These are phyloP conservation scores for Andrena minutula DNA, from an alignment of 2,888 invertebrate genomes.

Conservation along the genomic window DNA sequence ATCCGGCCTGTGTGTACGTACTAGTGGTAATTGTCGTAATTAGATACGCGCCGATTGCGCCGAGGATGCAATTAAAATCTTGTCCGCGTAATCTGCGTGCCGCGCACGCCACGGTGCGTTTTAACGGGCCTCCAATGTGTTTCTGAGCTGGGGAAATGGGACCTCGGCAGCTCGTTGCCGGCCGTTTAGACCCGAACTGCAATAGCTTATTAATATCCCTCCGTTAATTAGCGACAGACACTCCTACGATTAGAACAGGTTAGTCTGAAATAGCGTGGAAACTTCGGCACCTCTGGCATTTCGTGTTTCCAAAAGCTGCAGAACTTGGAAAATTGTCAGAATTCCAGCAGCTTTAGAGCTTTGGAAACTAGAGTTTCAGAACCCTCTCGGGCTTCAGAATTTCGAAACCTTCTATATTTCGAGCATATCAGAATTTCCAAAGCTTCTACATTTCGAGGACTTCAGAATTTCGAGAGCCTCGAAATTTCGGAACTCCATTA, in stretches of 20 bases:
- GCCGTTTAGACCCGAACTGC: background rate
- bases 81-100: constrained; percentile 50
- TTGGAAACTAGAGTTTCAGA: too few species aligned
- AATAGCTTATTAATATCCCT: background rate
- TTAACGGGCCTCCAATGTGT: constrained; percentile 11
- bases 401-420: too few species aligned
- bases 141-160: background rate
- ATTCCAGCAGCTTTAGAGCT: too few species aligned
- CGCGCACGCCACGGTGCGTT: constrained; percentile 14
- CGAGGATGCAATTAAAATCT: constrained; percentile 65
- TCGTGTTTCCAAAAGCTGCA: too few species aligned
- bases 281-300: background rate
- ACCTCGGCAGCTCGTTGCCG: background rate
- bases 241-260: too few species aligned
- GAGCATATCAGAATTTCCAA: too few species aligned
- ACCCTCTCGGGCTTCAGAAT: too few species aligned
- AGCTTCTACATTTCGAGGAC: too few species aligned
- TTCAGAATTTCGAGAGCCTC: background rate
- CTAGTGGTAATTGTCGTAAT: constrained; percentile 67
- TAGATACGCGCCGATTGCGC: constrained; percentile 59
- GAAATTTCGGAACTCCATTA: background rate
- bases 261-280: too few species aligned
- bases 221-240: constrained; percentile 3
- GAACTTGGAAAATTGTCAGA: too few species aligned
- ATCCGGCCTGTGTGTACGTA: constrained; percentile 6